Conservation (phyloP, 53 echinoderm and acorn worm species). For the Holothuria leucospilota region DNA sequence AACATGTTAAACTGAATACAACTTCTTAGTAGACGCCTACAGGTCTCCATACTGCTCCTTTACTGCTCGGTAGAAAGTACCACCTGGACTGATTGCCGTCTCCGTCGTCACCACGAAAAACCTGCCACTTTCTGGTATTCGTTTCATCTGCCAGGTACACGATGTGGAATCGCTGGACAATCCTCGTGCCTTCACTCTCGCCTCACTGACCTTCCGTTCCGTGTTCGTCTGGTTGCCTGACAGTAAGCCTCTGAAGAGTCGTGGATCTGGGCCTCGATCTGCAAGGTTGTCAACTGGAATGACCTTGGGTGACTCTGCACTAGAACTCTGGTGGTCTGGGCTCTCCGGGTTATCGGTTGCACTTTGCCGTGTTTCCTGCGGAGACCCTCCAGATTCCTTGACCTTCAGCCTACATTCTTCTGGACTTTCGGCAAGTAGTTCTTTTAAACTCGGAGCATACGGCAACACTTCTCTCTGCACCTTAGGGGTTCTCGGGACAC, state of each 20-base stretch:
- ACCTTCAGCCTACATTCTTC: too few relatives aligned
- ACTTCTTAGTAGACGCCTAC: too few relatives aligned
- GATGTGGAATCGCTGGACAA: background rate
- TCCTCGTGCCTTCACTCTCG: background rate
- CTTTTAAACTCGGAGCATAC: background rate
- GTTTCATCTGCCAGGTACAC: background rate
- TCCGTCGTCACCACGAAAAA: constrained; percentile 2
- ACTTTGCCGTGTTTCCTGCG: background rate
- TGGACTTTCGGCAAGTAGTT: background rate
- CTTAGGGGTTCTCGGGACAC: too few relatives aligned
- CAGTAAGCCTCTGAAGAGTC: background rate
- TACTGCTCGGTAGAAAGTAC: background rate
- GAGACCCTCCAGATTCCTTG: too few relatives aligned
- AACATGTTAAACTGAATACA: too few relatives aligned
- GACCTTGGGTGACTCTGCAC: too few relatives aligned
- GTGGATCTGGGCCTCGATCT: background rate
- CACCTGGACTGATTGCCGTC: background rate
- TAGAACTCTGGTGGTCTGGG: background rate
- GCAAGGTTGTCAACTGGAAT: too few relatives aligned
- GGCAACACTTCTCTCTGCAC: background rate
- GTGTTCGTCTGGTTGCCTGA: background rate
- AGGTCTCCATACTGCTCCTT: background rate
- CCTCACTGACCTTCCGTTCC: background rate
- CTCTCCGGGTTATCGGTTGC: background rate
- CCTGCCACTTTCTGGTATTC: background rate